A percentile compares a stretch with the other conserved stretches of the same genome.
These are phyloP conservation scores for Taphrorychus bicolor DNA, from an alignment of 2,888 invertebrate genomes.

Conservation along the genomic window DNA sequence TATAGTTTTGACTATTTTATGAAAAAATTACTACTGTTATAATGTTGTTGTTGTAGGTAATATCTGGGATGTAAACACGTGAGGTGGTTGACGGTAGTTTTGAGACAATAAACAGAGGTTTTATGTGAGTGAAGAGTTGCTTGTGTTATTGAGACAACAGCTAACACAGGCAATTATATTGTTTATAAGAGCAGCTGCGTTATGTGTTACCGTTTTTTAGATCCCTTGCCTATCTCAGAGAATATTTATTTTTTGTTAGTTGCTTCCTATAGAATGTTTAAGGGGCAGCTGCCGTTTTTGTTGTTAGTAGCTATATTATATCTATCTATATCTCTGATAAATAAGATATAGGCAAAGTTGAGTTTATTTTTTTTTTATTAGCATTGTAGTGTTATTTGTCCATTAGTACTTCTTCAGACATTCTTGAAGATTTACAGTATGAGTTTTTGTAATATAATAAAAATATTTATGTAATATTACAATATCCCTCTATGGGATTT, in stretches of 20 bases:
- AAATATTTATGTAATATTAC: no score
- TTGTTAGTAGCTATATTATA: no score
- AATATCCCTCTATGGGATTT: neutral
- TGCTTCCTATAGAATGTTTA: neutral
- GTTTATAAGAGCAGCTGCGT: neutral
- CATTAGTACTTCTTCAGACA: neutral
- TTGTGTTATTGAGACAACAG: constrained; percentile 5
- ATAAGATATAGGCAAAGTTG: neutral
- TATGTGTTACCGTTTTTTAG: neutral
- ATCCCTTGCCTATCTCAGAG: neutral
- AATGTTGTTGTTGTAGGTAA: constrained; percentile 16
- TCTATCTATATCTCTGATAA: no score
- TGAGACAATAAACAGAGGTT: constrained; percentile 23
- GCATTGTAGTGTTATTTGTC: neutral
- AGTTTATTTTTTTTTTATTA: neutral
- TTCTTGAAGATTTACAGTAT: no score
- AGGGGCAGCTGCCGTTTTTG: neutral
- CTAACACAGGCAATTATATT: neutral
- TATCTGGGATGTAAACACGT: constrained; percentile 17
- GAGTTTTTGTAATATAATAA: no score
- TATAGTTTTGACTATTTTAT: constrained; percentile 22
- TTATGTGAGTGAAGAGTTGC: constrained; percentile 8
- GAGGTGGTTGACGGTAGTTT: neutral
- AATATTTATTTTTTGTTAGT: neutral
- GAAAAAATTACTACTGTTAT: constrained; percentile 16